Evolutionary conservation across 2,113 vertebrate species (phyloP).

Genomic region (Upupa epops): DNA sequence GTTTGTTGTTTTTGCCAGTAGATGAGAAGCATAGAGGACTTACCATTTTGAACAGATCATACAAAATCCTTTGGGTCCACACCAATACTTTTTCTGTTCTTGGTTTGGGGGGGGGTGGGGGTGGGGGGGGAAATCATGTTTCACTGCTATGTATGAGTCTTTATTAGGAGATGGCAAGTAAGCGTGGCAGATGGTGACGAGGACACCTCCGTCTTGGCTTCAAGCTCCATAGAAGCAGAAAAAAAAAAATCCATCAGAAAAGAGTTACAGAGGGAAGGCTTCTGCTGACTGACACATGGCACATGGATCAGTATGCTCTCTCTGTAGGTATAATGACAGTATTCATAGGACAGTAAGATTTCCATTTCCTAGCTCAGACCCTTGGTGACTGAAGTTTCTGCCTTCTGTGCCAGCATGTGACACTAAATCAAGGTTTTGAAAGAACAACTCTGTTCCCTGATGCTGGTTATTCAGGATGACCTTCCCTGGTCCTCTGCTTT

Average conservation of each 20-base stretch:
- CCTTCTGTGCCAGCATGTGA: accelerated
- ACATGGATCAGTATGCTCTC: background rate
- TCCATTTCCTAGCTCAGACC: background rate
- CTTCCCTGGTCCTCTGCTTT: background rate
- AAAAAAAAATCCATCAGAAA: background rate
- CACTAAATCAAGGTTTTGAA: background rate
- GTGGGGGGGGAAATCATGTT: background rate
- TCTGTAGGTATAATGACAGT: background rate
- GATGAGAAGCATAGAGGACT: background rate
- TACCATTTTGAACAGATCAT: background rate
- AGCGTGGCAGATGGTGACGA: background rate
- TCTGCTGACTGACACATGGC: background rate
- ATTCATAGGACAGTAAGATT: background rate
- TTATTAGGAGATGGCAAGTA: background rate
- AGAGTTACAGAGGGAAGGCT: background rate
- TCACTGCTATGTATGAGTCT: background rate
- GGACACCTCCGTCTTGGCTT: background rate
- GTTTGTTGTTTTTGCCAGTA: background rate
- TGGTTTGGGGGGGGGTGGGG: too few relatives aligned
- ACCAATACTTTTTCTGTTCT: background rate
- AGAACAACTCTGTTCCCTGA: background rate
- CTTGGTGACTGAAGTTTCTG: background rate
- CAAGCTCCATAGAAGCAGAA: background rate
- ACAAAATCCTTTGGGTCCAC: background rate
- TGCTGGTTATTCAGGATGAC: background rate